Conservation (phyloP, 1,140 invertebrate genomes). For the Cardiocondyla obscurior region DNA sequence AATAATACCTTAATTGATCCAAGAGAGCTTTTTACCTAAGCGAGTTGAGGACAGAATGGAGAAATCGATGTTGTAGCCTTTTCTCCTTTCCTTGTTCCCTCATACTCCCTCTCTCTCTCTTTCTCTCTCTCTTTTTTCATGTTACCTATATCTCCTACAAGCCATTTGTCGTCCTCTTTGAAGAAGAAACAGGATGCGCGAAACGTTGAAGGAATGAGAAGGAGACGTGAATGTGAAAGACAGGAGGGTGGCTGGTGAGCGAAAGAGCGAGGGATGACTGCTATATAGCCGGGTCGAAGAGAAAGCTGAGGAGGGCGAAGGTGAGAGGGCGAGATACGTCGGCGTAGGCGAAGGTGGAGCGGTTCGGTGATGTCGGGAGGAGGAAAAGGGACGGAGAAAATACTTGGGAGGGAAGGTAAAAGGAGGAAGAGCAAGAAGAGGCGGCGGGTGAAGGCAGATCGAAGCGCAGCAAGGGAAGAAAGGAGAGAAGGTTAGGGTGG, state of each 20-base stretch:
- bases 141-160: constrained; percentile 5
- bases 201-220: constrained; percentile 38
- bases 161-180: constrained; percentile 35
- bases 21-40: constrained; percentile 52
- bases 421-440: constrained; percentile 61
- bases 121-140: no score
- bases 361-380: not conserved
- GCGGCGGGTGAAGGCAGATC: constrained; percentile 59
- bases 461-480: constrained; percentile 65
- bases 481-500: constrained; percentile 67
- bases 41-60: constrained; percentile 49
- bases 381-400: not conserved
- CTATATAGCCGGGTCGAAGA: constrained; percentile 9
- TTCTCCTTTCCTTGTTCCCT: constrained; percentile 24
- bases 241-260: constrained; percentile 59
- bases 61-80: constrained; percentile 50
- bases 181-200: constrained; percentile 71
- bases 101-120: not conserved
- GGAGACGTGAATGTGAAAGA: constrained; percentile 60
- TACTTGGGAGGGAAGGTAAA: constrained; percentile 47
- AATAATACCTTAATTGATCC: constrained; percentile 27
- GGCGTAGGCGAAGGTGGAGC: constrained; percentile 24
- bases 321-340: constrained; percentile 44
- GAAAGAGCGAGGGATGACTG: constrained; percentile 60
- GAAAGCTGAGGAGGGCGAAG: constrained; percentile 21